These are phyloP conservation scores for Tachycineta bicolor DNA, from an alignment of 2,113 vertebrate species.

Conservation along the genomic window DNA sequence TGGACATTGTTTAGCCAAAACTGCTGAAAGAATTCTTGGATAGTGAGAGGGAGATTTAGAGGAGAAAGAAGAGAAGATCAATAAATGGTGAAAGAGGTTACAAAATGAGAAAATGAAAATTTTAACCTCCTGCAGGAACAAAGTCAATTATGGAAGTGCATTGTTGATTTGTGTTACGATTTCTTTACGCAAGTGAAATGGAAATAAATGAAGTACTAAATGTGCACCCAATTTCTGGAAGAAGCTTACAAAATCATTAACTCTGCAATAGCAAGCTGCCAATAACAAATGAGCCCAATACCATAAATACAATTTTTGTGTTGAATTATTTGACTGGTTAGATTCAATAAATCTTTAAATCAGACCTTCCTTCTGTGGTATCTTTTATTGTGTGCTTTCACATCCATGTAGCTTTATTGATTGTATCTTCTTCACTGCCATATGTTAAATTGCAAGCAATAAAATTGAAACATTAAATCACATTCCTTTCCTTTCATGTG, in stretches of 20 bases:
- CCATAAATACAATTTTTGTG: background rate
- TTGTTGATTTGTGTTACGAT: background rate
- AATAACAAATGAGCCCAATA: background rate
- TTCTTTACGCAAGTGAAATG: background rate
- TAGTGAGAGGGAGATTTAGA: background rate
- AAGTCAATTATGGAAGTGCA: rapidly evolving
- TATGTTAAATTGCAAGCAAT: constrained; percentile 69
- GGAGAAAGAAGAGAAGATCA: background rate
- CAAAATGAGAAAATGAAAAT: background rate
- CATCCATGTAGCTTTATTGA: constrained; percentile 62
- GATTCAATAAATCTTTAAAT: constrained; percentile 48
- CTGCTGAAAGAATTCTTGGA: background rate
- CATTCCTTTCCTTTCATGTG: constrained; percentile 72
- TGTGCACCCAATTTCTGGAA: background rate
- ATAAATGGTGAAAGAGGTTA: background rate
- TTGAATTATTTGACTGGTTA: constrained; percentile 53
- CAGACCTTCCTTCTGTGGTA: constrained; percentile 31
- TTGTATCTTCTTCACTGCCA: constrained; percentile 71
- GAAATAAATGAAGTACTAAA: background rate
- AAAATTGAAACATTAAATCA: constrained; percentile 77
- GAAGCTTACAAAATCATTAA: background rate
- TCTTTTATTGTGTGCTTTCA: constrained; percentile 53
- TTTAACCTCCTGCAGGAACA: background rate
- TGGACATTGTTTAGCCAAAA: background rate
- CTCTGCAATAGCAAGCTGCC: background rate